These are phyloP conservation scores for Tetragnatha montana DNA, from an alignment of 2,888 invertebrate species.

Conservation along the genomic window DNA sequence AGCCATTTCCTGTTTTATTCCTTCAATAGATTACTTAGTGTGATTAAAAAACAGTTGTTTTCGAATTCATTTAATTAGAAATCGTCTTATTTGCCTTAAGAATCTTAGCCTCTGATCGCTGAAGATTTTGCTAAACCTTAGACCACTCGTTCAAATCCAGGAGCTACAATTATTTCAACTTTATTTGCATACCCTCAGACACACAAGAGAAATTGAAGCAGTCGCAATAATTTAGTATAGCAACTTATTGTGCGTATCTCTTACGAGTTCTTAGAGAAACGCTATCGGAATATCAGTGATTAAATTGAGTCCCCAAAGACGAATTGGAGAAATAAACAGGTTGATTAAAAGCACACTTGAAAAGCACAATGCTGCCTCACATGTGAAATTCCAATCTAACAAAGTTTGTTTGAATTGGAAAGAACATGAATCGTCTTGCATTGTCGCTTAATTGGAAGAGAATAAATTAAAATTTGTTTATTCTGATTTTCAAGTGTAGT, in stretches of 20 bases:
- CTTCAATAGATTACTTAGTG: conserved; percentile 28
- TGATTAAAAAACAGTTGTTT: conserved; percentile 12
- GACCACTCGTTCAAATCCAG: too few relatives aligned
- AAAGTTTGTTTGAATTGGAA: conserved; percentile 20
- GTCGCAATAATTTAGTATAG: too few relatives aligned
- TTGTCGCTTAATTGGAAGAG: conserved; percentile 47
- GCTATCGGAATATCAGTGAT: conserved; percentile 18
- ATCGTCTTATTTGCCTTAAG: not conserved
- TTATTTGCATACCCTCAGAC: too few relatives aligned
- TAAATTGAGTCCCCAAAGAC: conserved; percentile 20
- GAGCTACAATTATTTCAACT: too few relatives aligned
- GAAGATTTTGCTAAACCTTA: too few relatives aligned
- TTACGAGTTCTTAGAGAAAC: not conserved
- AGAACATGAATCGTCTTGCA: not conserved
- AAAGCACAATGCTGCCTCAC: not conserved
- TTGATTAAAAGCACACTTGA: conserved; percentile 24
- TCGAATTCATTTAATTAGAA: conserved; percentile 30
- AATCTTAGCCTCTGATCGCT: too few relatives aligned
- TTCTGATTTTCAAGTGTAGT: not conserved
- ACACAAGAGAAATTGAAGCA: too few relatives aligned
- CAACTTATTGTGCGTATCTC: not conserved
- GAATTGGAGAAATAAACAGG: conserved; percentile 19
- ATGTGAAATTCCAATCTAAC: not conserved
- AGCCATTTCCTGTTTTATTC: not conserved
- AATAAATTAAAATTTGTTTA: conserved; percentile 27